Percentiles rank a stretch among this genome's conserved stretches.
Conservation (phyloP, 2,888 invertebrate genomes). For the Stenolophus ochropezus region DNA sequence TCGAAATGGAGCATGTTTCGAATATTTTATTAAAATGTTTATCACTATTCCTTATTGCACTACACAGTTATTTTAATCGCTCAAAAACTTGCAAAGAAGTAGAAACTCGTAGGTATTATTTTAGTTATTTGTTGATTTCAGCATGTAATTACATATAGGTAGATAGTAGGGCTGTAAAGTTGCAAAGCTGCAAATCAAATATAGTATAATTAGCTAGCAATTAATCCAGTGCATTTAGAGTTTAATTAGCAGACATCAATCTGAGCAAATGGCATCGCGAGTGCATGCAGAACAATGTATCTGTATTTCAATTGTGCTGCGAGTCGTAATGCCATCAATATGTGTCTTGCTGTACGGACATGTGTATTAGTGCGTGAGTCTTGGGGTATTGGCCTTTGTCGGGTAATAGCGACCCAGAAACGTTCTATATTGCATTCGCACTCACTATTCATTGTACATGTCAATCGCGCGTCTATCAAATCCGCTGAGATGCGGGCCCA, state of each 20-base stretch:
- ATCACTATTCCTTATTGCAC: no score
- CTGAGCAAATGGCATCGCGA: neutral
- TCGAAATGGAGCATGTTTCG: no score
- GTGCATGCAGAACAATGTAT: constrained; percentile 8
- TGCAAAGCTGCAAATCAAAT: neutral
- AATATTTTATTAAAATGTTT: no score
- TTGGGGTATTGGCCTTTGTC: constrained; percentile 38
- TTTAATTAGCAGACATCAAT: constrained; percentile 28
- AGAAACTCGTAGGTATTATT: no score
- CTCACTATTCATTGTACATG: constrained; percentile 12
- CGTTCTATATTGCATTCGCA: constrained; percentile 15
- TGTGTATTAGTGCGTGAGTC: constrained; percentile 8
- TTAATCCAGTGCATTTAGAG: neutral
- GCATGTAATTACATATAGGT: no score
- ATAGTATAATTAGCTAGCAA: neutral
- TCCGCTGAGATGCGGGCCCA: no score
- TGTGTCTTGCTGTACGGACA: neutral
- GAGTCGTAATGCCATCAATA: constrained; percentile 33
- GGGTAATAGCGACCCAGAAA: constrained; percentile 30
- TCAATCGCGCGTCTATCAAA: neutral
- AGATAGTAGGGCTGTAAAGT: no score
- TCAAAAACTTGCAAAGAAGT: no score
- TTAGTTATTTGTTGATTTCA: no score
- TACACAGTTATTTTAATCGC: no score
- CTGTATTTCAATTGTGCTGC: constrained; percentile 22